Conservation (phyloP, 2,113 vertebrate genomes). For the Calypte anna region DNA sequence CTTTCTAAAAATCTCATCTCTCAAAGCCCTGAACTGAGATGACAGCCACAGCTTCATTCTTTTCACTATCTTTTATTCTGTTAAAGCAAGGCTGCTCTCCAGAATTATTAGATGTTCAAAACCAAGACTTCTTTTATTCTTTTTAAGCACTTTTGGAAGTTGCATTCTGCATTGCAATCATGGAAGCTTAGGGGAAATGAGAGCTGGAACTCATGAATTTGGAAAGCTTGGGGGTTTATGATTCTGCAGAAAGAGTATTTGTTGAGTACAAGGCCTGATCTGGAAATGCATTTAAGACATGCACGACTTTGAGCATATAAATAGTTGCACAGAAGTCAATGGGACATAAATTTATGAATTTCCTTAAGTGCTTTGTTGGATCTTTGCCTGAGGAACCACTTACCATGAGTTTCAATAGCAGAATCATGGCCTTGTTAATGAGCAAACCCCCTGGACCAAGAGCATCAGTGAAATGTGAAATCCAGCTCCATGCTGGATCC, state of each 20-base stretch:
- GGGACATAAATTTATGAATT: conserved; percentile 65
- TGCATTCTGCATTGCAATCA: not conserved
- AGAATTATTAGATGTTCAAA: not conserved
- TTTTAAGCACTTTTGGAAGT: not conserved
- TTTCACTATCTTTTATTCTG: not conserved
- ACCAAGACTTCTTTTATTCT: not conserved
- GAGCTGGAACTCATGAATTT: not conserved
- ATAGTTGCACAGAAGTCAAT: conserved; percentile 52
- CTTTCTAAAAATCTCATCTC: no score
- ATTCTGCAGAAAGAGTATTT: not conserved
- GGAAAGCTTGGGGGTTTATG: not conserved
- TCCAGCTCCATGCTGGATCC: not conserved
- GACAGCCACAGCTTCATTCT: not conserved
- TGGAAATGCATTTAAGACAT: conserved; percentile 58
- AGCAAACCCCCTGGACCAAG: conserved; percentile 9
- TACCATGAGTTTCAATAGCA: conserved; percentile 16
- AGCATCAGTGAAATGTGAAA: not conserved
- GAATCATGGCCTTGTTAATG: conserved; percentile 25
- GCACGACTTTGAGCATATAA: conserved; percentile 40
- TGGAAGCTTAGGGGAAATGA: not conserved
- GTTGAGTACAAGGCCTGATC: conserved; percentile 13
- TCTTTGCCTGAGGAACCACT: conserved; percentile 58
- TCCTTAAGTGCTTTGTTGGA: conserved; percentile 71
- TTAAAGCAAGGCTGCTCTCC: not conserved
- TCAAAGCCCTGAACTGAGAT: not conserved